Evolutionary conservation across 2,113 vertebrate species (phyloP), one percentile per base, ranked within the genome.

Genomic region (Piaya cayana): DNA sequence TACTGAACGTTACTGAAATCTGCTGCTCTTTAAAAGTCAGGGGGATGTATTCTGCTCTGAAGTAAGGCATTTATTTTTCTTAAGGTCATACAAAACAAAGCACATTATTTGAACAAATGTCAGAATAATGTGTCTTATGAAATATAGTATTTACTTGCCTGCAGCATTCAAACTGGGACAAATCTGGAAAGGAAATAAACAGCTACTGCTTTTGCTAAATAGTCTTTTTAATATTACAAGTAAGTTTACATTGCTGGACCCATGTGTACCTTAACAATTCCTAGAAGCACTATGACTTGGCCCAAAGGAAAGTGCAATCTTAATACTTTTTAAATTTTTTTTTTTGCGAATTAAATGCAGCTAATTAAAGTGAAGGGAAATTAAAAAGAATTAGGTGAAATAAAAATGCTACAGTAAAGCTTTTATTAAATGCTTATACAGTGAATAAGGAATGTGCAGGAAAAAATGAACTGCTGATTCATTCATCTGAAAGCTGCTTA

Each of bases 31-130:
- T 94, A 60, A 69, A 95, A 95, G 82, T 74, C 90, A 88, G n/a
- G 93, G 82, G 83, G 60, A 92, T 0, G 1, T 67, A 90, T 93
- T 77, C 82, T 91, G 75, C 74, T 82, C 67, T 82, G 76, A 94
- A 87, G 70, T 87, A 76, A 95, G 82, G 78, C 42, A 23, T 29
- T 91, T 95, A 55, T 86, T 95, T 97, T 87, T 83, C 82, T 86
- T 94, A 95, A 92, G 93, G 93, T 96, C 93, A 86, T 59, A 36
- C 34, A 89, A 95, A 94, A 95, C 87, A 94, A 91, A 77, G 85
- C 45, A 79, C 37, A 18, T 74, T 95, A 94, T 91, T 91, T 96
- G 95, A 96, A 96, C 93, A 96, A 96, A 96, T 95, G 90, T 94
- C 91, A 96, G 82, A 90, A 91, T 92, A 96, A 91, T 82, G 63